phyloP scores from a whole-genome alignment of 2,113 vertebrate species.

The Poicephalus meyeri region DNA sequence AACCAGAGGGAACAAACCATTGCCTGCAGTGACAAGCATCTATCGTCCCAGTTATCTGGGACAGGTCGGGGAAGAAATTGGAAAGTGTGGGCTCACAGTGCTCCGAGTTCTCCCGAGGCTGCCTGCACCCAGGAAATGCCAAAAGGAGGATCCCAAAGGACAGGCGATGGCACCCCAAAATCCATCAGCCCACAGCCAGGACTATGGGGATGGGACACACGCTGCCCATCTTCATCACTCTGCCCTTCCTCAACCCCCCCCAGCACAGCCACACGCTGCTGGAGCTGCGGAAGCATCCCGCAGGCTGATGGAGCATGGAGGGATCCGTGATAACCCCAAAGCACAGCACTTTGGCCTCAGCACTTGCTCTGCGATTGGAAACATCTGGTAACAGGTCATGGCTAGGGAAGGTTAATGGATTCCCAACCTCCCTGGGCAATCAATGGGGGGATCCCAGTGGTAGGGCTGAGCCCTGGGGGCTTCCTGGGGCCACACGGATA shows the following conservation, averaged over 20 bases:
- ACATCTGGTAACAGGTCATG: background rate
- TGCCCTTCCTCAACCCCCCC: background rate
- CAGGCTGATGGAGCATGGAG: background rate
- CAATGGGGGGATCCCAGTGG: rapidly evolving
- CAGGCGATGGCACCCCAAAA: background rate
- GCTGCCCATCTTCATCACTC: background rate
- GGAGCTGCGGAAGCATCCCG: background rate
- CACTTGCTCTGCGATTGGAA: background rate
- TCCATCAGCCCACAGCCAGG: background rate
- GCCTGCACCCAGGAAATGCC: background rate
- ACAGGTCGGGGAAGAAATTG: too few species aligned
- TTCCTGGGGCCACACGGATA: background rate
- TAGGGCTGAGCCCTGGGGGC: background rate
- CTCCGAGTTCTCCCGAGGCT: too few species aligned
- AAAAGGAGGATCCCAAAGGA: background rate
- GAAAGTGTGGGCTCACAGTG: background rate
- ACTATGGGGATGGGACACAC: rapidly evolving
- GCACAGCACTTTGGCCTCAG: background rate
- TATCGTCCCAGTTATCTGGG: too few species aligned
- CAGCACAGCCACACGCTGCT: rapidly evolving
- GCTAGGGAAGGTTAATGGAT: background rate
- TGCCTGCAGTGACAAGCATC: too few species aligned
- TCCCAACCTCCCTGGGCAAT: background rate
- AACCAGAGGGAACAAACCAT: too few species aligned
- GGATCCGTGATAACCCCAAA: background rate